These are phyloP conservation scores for Parotia lawesii DNA, from an alignment of 2,113 vertebrate genomes.

Conservation along the genomic window DNA sequence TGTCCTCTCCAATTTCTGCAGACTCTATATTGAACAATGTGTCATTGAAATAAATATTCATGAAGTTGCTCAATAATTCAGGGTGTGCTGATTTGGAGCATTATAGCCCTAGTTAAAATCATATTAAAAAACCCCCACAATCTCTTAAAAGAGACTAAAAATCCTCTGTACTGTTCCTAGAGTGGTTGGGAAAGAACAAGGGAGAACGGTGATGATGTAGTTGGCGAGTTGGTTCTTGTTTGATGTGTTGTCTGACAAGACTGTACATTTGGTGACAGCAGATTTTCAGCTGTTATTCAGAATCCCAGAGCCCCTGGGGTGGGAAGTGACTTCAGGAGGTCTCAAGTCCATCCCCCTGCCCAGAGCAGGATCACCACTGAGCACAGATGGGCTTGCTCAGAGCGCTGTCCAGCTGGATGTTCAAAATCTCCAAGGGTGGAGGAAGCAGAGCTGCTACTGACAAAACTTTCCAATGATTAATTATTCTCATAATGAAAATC, in stretches of 20 bases:
- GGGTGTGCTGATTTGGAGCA: neutral
- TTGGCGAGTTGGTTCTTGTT: neutral
- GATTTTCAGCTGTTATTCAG: neutral
- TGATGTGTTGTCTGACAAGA: neutral
- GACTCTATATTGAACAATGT: neutral
- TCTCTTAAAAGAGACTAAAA: neutral
- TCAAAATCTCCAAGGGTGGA: neutral
- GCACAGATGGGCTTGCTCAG: neutral
- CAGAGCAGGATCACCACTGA: neutral
- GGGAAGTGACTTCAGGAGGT: neutral
- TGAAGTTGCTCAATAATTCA: slow-evolving; percentile 60
- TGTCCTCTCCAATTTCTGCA: slow-evolving; percentile 30
- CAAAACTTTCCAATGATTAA: neutral
- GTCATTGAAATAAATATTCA: slow-evolving; percentile 52
- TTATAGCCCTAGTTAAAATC: neutral
- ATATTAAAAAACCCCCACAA: neutral
- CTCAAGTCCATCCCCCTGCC: neutral
- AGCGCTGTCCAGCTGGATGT: neutral
- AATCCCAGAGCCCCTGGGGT: neutral
- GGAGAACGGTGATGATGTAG: neutral
- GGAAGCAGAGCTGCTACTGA: neutral
- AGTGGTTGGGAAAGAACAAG: neutral
- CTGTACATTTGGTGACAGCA: neutral
- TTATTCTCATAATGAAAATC: neutral
- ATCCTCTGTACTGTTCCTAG: neutral